Evolutionary conservation across 2,113 vertebrate species (phyloP), one percentile per base, ranked within the genome.

Genomic region (Alosa alosa): DNA sequence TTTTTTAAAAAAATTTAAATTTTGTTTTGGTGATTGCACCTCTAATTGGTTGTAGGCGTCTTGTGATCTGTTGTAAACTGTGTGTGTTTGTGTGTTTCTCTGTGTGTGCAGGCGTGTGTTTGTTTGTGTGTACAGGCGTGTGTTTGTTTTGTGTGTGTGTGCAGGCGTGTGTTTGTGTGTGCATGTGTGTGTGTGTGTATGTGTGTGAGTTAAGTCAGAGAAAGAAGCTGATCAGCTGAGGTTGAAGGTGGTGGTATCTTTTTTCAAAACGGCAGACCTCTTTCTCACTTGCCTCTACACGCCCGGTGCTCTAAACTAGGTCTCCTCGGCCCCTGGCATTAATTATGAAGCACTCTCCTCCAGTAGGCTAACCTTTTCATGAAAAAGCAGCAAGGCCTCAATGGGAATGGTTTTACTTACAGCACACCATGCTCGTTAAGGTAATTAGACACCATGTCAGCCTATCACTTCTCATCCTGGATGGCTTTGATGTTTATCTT

Each of bases 341-440:
- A 78, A 78, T 78, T 78, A 78, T 78, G 39, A 15, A 39, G 15
- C 72, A 3, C 72, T 36, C 68, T 75, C 25, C 72, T 78, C 25
- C 72, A 78, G 72, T 15, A 78, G 72, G 72, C 72, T 78, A 78
- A 78, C 72, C 72, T 78, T 78, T 78, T 78, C 72, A 78, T 78
- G 72, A 78, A 78, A 39, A 36, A 36, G 72, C 36, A 78, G 72
- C 41, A 6, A 15, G 72, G 72, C 36, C 72, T 78, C 72, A 78
- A 78, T 78, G 72, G 72, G 31, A 17, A 36, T 39, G 72, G 72
- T 17, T 78, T 78, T 78, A 78, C 72, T 78, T 78, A 78, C 72
- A 78, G 72, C 72, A 36, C 72, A 78, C 72, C 10, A 36, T 3
- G 31, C 72, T 78, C 72, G 31, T 78, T 78, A 78, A 78, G 72